phyloP scores from a whole-genome alignment of 2,113 vertebrate species.

The Struthio camelus region DNA sequence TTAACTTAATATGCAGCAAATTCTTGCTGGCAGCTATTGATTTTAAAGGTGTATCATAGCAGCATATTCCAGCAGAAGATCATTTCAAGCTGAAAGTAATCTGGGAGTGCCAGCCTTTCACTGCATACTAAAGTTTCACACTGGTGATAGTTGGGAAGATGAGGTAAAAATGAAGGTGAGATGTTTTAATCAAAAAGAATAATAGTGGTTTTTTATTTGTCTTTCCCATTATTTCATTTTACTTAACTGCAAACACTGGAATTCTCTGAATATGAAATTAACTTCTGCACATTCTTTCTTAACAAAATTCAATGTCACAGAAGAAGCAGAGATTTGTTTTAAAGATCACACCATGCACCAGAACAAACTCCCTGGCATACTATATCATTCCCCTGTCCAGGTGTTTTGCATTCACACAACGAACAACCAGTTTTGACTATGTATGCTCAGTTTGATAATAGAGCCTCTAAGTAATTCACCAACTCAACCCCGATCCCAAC shows the following conservation, averaged over 20 bases:
- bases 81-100: background rate
- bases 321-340: background rate
- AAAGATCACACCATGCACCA: background rate
- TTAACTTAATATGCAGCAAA: background rate
- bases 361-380: background rate
- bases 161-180: background rate
- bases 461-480: background rate
- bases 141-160: background rate
- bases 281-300: background rate
- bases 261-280: background rate
- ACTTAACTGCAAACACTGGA: background rate
- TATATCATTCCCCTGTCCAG: background rate
- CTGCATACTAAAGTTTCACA: background rate
- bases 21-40: slow-evolving; percentile 40
- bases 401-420: background rate
- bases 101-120: background rate
- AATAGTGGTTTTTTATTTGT: background rate
- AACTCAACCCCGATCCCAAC: background rate
- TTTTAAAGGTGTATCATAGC: background rate
- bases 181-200: background rate
- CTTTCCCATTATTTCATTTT: background rate
- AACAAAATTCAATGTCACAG: background rate
- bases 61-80: background rate
- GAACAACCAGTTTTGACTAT: background rate
- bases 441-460: background rate